Conservation (phyloP, 1,140 invertebrate species). For the Panagrolaimus sp. region DNA sequence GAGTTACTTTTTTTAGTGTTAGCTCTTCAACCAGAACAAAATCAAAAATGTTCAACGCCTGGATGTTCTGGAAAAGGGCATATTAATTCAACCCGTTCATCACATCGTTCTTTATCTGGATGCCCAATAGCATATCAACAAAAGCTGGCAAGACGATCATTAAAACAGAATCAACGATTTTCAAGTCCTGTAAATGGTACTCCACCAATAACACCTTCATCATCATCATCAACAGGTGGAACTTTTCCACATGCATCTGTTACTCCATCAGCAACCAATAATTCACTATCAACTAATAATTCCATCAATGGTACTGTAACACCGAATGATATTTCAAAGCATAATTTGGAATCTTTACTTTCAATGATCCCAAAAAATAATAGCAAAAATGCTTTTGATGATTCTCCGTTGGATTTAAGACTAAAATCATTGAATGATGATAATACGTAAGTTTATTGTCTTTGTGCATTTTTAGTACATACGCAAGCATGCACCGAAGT, state of each 20-base stretch:
- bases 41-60: conserved; percentile 76
- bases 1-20: conserved; percentile 82
- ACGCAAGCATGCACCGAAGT: too few relatives aligned
- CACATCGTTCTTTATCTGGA: conserved; percentile 67
- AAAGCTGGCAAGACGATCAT: conserved; percentile 44
- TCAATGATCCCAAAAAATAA: not conserved
- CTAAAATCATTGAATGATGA: not conserved
- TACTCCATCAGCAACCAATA: not conserved
- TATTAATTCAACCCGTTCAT: conserved; percentile 88
- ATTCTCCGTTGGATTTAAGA: not conserved
- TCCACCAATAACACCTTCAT: not conserved
- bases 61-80: conserved; percentile 93
- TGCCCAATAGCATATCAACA: conserved; percentile 57
- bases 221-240: too few relatives aligned
- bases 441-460: too few relatives aligned
- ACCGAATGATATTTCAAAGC: not conserved
- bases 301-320: not conserved
- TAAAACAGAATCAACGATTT: conserved; percentile 18
- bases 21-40: conserved; percentile 70
- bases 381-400: not conserved
- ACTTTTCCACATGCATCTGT: not conserved
- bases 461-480: too few relatives aligned
- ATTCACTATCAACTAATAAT: not conserved
- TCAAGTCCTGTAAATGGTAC: not conserved
- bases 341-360: not conserved